Conservation (phyloP, 2,888 invertebrate species). For the Sinopyrophorus schimmeli region DNA sequence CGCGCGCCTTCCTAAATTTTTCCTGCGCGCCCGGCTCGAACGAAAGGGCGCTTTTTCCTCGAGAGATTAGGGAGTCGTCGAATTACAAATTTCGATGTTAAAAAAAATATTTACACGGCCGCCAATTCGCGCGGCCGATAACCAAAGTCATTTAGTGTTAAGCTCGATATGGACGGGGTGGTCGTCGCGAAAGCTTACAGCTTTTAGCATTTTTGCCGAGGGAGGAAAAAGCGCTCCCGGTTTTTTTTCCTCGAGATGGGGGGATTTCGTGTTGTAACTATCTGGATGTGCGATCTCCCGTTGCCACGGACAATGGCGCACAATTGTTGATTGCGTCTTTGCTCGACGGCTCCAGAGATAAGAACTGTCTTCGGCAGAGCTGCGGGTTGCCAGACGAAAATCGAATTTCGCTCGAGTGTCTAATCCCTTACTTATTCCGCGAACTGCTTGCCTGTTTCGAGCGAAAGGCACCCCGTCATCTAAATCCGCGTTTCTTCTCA, state of each 20-base stretch:
- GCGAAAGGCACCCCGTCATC: conserved; percentile 21
- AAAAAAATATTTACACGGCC: too few relatives aligned
- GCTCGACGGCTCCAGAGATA: conserved; percentile 42
- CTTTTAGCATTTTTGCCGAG: too few relatives aligned
- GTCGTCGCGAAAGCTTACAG: too few relatives aligned
- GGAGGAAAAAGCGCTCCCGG: too few relatives aligned
- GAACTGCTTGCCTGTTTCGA: conserved; percentile 32
- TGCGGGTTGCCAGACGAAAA: conserved; percentile 40
- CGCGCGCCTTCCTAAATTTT: too few relatives aligned
- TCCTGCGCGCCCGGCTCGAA: too few relatives aligned
- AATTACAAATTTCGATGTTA: too few relatives aligned
- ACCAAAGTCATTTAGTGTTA: too few relatives aligned
- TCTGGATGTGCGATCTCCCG: conserved; percentile 42
- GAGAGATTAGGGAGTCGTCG: too few relatives aligned
- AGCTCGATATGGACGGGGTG: too few relatives aligned
- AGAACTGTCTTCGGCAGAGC: conserved; percentile 43
- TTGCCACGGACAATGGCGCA: conserved; percentile 41
- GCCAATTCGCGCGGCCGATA: too few relatives aligned
- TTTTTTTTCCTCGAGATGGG: conserved; percentile 11
- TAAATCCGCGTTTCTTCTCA: conserved; percentile 27
- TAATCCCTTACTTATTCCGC: conserved; percentile 39
- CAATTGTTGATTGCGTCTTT: conserved; percentile 45
- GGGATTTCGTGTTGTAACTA: conserved; percentile 34
- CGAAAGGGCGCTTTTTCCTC: too few relatives aligned
- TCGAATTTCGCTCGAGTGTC: conserved; percentile 42